phyloP scores from a whole-genome alignment of 2,797 vertebrate species.

The Bradypodion pumilum region DNA sequence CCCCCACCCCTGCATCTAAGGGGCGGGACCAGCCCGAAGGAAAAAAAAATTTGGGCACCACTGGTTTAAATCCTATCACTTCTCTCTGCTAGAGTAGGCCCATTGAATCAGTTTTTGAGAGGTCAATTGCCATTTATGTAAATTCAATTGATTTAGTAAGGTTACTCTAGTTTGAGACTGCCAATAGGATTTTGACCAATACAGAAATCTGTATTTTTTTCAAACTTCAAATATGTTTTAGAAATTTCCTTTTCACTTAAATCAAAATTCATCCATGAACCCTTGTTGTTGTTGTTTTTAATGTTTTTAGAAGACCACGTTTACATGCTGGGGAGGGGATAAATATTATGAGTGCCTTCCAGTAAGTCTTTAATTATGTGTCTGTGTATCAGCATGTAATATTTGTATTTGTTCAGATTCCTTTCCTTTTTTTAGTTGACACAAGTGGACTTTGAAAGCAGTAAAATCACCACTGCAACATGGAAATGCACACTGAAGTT shows the following conservation, averaged over 20 bases:
- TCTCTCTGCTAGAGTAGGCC: too few relatives aligned
- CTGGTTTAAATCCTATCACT: too few relatives aligned
- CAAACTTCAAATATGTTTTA: conserved; percentile 53
- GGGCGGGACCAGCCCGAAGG: too few relatives aligned
- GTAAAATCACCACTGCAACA: conserved; percentile 73
- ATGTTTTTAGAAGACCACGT: conserved; percentile 63
- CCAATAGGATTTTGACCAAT: too few relatives aligned
- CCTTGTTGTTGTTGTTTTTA: conserved; percentile 58
- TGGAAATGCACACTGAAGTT: conserved; percentile 73
- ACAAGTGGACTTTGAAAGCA: conserved; percentile 71
- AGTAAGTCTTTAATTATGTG: conserved; percentile 74
- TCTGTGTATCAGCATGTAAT: conserved; percentile 77
- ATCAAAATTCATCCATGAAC: conserved; percentile 65
- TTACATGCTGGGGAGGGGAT: conserved; percentile 70
- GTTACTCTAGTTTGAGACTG: too few relatives aligned
- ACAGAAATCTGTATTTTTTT: conserved; percentile 22
- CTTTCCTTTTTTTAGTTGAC: conserved; percentile 70
- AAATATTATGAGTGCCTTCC: conserved; percentile 73
- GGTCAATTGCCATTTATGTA: too few relatives aligned
- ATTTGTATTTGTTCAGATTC: conserved; percentile 69
- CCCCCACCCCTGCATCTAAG: too few relatives aligned
- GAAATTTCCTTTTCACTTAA: conserved; percentile 60
- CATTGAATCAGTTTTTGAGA: too few relatives aligned
- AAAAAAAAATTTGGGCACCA: too few relatives aligned
- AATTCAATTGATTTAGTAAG: too few relatives aligned